Conservation (phyloP, 2,113 vertebrate species). For the Gymnarchus niloticus region DNA sequence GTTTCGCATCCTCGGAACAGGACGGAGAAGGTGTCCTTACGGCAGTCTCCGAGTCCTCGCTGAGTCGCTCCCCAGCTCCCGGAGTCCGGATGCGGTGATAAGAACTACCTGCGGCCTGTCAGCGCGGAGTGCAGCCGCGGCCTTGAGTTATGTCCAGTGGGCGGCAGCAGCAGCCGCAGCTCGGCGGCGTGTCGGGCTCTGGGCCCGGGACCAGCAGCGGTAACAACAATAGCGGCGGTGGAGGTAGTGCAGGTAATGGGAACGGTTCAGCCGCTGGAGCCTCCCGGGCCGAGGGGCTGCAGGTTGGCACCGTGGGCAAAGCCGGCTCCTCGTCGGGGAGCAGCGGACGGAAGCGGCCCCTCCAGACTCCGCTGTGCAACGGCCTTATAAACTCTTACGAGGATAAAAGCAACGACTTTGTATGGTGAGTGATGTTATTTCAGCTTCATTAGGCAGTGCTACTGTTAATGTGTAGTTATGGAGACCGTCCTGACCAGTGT, state of each 20-base stretch:
- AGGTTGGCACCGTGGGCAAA: conserved; percentile 51
- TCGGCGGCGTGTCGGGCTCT: conserved; percentile 50
- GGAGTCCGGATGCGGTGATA: conserved; percentile 56
- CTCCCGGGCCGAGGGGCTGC: conserved; percentile 51
- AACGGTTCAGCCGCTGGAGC: conserved; percentile 54
- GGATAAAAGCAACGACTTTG: conserved; percentile 98
- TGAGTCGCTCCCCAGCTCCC: conserved; percentile 26
- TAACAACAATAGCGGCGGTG: conserved; percentile 41
- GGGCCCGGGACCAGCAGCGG: conserved; percentile 66
- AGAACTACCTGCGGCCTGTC: conserved; percentile 38
- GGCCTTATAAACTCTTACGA: conserved; percentile 93
- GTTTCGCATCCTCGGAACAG: not conserved
- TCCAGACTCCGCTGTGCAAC: conserved; percentile 82
- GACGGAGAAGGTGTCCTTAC: not conserved
- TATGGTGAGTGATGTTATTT: conserved; percentile 71
- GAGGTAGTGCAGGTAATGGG: conserved; percentile 43
- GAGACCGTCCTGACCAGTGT: no score
- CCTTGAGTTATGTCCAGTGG: conserved; percentile 59
- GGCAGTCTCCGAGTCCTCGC: not conserved
- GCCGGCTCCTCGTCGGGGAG: conserved; percentile 45
- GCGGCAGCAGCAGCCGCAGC: conserved; percentile 59
- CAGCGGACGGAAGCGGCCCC: conserved; percentile 76
- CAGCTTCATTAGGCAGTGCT: not conserved
- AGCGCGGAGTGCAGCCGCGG: conserved; percentile 45
- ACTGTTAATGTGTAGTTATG: not conserved